Conservation (phyloP, 2,113 vertebrate genomes). For the Actenoides hombroni region DNA sequence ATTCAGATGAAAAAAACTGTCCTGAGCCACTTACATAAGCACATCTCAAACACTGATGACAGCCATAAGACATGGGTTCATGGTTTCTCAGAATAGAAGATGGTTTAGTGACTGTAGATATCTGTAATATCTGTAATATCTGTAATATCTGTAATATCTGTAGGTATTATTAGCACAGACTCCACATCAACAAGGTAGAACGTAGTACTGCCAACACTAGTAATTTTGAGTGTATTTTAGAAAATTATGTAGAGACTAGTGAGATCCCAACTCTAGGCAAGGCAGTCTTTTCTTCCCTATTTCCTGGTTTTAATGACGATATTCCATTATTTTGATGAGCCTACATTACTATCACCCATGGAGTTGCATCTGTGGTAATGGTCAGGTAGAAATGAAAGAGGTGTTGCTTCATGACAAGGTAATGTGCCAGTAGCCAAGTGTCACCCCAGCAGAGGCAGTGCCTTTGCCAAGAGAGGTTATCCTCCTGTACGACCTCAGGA, state of each 20-base stretch:
- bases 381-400: not conserved
- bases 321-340: not conserved
- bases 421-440: not conserved
- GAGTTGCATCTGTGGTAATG: not conserved
- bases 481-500: not conserved
- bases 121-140: too few relatives aligned
- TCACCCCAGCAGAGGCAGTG: not conserved
- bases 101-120: not conserved
- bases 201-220: not conserved
- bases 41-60: not conserved
- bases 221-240: not conserved
- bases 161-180: not conserved
- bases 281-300: not conserved
- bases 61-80: not conserved
- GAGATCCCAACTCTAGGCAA: accelerated
- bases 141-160: not conserved
- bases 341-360: not conserved
- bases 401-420: not conserved
- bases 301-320: not conserved
- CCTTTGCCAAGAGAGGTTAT: not conserved
- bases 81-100: not conserved
- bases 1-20: not conserved
- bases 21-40: not conserved
- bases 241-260: not conserved
- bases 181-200: not conserved